Percentiles rank a stretch among this genome's conserved stretches.
phyloP scores from a whole-genome alignment of 2,113 vertebrate species.

The Rhombomys opimus region DNA sequence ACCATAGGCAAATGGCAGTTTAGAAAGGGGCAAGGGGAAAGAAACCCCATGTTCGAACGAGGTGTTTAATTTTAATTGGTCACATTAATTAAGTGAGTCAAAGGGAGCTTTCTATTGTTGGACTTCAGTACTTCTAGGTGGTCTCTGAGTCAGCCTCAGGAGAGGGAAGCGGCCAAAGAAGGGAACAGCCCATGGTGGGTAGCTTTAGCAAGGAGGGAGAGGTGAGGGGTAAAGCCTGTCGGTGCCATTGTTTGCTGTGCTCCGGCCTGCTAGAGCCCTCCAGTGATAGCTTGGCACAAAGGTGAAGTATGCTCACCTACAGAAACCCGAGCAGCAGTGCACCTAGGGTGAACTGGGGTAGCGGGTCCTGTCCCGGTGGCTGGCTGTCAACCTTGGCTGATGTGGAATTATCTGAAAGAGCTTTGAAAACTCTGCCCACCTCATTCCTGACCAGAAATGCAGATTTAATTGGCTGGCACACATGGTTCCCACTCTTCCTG shows the following conservation, averaged over 20 bases:
- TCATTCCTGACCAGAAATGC: not conserved
- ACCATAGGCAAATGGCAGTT: not conserved
- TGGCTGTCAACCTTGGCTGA: not conserved
- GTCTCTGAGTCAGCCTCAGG: not conserved
- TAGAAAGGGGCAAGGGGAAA: not conserved
- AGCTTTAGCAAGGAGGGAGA: not conserved
- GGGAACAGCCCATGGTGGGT: not conserved
- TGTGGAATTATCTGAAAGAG: not conserved
- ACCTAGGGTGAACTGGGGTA: not conserved
- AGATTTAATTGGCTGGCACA: not conserved
- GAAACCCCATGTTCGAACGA: not conserved
- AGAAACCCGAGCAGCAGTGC: not conserved
- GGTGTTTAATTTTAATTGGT: not conserved
- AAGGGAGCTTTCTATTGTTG: no score
- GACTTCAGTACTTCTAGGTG: no score
- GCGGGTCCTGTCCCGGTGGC: not conserved
- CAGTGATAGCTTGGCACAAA: fast-evolving
- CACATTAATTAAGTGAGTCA: not conserved
- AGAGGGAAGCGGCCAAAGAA: not conserved
- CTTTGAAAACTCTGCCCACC: not conserved
- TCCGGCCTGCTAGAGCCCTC: not conserved
- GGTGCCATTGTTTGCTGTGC: not conserved
- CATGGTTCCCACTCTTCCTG: not conserved
- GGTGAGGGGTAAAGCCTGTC: not conserved
- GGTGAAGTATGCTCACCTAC: not conserved